Conservation (phyloP, 1,140 invertebrate species). For the Pemphigus obesinymphae region DNA sequence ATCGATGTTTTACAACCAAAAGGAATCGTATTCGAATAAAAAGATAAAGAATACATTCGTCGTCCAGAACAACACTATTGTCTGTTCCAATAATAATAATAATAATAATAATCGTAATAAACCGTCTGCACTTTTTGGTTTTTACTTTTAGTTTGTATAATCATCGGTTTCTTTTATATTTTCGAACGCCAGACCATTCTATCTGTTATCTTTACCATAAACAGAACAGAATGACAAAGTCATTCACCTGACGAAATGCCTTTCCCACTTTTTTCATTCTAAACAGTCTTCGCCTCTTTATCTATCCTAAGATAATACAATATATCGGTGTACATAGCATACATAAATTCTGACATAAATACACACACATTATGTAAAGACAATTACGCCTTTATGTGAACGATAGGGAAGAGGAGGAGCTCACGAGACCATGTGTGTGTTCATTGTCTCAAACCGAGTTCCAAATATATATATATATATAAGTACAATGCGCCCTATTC, state of each 20-base stretch:
- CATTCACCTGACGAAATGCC: slow-evolving; percentile 21
- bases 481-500: slow-evolving; percentile 12
- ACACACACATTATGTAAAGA: slow-evolving; percentile 4
- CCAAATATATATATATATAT: not conserved
- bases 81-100: slow-evolving; percentile 2
- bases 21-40: not conserved
- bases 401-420: not conserved
- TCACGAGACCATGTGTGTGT: not conserved
- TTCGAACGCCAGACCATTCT: not conserved
- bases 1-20: slow-evolving; percentile 19
- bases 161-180: slow-evolving; percentile 26
- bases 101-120: slow-evolving; percentile 10
- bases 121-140: slow-evolving; percentile 13
- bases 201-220: slow-evolving; percentile 16
- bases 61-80: slow-evolving; percentile 1
- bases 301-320: slow-evolving; percentile 14
- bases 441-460: slow-evolving; percentile 21
- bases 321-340: not conserved
- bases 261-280: slow-evolving; percentile 11
- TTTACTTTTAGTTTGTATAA: slow-evolving; percentile 28
- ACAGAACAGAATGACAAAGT: not conserved
- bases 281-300: not conserved
- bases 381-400: slow-evolving; percentile 25
- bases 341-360: too few species aligned
- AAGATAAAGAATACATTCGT: not conserved